phyloP scores from a whole-genome alignment of 2,797 vertebrate species.

The Holocentrus rufus region DNA sequence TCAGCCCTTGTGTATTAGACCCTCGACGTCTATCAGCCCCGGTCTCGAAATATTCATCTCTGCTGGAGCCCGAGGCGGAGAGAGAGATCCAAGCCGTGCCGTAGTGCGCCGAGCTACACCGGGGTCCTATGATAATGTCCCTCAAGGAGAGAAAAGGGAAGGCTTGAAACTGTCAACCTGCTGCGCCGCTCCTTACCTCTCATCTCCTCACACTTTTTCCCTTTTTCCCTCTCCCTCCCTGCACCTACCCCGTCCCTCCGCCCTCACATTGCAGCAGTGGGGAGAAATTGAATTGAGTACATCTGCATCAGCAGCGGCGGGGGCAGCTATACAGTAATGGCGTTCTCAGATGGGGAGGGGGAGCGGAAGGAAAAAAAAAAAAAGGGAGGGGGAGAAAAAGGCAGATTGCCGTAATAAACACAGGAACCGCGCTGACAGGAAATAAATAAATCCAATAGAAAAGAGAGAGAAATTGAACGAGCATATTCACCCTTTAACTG shows the following conservation, averaged over 20 bases:
- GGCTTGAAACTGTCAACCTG: conserved; percentile 55
- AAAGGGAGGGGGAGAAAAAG: conserved; percentile 44
- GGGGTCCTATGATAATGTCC: conserved; percentile 58
- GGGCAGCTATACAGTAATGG: conserved; percentile 60
- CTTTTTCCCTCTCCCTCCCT: neutral
- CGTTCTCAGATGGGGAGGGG: conserved; percentile 55
- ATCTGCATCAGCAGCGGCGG: conserved; percentile 65
- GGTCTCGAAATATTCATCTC: conserved; percentile 60
- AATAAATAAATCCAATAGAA: conserved; percentile 75
- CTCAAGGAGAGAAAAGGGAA: conserved; percentile 50
- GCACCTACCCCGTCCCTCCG: conserved; percentile 39
- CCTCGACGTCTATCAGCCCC: conserved; percentile 49
- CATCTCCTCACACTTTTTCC: conserved; percentile 12
- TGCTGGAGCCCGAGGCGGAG: conserved; percentile 55
- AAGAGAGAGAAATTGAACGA: conserved; percentile 59
- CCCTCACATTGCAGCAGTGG: conserved; percentile 50
- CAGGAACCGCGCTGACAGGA: conserved; percentile 63
- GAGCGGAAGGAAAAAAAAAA: conserved; percentile 45
- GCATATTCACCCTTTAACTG: conserved; percentile 63
- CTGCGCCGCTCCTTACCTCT: conserved; percentile 35
- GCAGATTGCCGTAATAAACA: conserved; percentile 76
- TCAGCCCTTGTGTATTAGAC: conserved; percentile 33
- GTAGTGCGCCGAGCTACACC: conserved; percentile 43
- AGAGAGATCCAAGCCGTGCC: conserved; percentile 52
- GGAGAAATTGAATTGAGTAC: conserved; percentile 67